phyloP scores from a whole-genome alignment of 92 coral and sea anemone genomes.

The Scolanthus callimorphus region DNA sequence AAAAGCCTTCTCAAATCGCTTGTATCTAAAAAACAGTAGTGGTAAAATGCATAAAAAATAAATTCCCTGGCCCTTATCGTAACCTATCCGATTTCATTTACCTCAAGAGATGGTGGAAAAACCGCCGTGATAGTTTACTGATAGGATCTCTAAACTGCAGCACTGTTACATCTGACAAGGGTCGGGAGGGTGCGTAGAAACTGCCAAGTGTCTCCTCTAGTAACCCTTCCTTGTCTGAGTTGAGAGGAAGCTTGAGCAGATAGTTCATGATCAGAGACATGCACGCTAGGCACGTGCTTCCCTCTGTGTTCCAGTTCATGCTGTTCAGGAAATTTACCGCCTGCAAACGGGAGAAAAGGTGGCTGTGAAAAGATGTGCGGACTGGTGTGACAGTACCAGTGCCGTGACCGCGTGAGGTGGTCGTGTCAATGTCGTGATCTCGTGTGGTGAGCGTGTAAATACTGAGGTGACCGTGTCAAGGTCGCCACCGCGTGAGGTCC shows the following conservation, averaged over 20 bases:
- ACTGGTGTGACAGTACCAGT: too few species aligned
- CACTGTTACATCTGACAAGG: conserved; percentile 89
- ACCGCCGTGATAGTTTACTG: conserved; percentile 88
- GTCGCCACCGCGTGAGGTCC: too few species aligned
- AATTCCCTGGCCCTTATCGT: too few species aligned
- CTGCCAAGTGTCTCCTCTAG: conserved; percentile 98
- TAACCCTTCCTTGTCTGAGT: conserved; percentile 88
- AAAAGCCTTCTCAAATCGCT: conserved; percentile 95
- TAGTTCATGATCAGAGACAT: conserved; percentile 80
- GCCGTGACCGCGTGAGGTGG: too few species aligned
- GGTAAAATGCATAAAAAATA: too few species aligned
- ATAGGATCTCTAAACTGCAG: conserved; percentile 89
- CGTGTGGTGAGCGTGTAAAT: too few species aligned
- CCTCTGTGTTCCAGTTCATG: conserved; percentile 97
- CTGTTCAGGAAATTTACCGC: conserved; percentile 97
- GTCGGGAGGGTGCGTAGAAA: conserved; percentile 95
- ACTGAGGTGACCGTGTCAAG: too few species aligned
- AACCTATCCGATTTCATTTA: background rate
- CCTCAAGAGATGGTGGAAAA: conserved; percentile 91
- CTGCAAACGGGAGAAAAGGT: too few species aligned
- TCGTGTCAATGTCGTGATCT: too few species aligned
- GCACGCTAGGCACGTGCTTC: conserved; percentile 84
- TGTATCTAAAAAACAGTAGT: conserved; percentile 53
- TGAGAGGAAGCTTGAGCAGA: conserved; percentile 78
- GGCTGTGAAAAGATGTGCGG: too few species aligned